Base-by-base conservation (phyloP, 2,113 vertebrate genomes). In the Protobothrops flavoviridis region DNA sequence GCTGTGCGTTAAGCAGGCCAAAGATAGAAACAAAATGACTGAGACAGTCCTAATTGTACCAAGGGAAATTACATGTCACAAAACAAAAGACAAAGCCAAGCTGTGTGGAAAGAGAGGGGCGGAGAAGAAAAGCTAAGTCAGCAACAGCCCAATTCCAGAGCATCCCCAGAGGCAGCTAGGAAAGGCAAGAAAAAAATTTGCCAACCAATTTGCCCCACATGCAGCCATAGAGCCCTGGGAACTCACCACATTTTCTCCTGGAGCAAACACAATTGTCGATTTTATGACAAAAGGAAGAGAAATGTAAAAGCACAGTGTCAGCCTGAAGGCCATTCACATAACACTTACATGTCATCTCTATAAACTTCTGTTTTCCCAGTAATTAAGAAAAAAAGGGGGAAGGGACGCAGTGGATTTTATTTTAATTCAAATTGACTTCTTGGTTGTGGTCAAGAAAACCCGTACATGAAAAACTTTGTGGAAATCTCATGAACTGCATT, bases 11-110 rank as follows among this genome's bases (percentile, higher is more conserved):
- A 95, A 95, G 96, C 91, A 96, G 90, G 55, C 94, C 94, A 96
- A 94, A 97, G 94, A 94, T 96, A 97, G 96, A 96, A 97, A 95
- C 96, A 97, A 96, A 97, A 94, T 87, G 81, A 91, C 94, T 94
- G 89, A 95, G 90, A 96, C 95, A 94, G 93, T 95, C 94, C 87
- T 96, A 96, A 96, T 96, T 97, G 94, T 95, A 97, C 94, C 93
- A 88, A 90, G 95, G 94, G 94, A 89, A 81, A 96, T 87, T 96
- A 91, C 91, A 91, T 95, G 95, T 95, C 94, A 93, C 0, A 0
- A 93, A 94, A 94, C 91, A 94, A 95, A 96, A 96, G 94, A 97
- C 96, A 96, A 97, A 97, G 95, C 92, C 91, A 90, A 96, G 92
- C 85, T 93, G 57, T 95, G 94, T 97, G 96, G 96, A 96, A 97